These are phyloP conservation scores for Drosophila cardini DNA, from an alignment of 1,140 invertebrate species.

Conservation along the genomic window DNA sequence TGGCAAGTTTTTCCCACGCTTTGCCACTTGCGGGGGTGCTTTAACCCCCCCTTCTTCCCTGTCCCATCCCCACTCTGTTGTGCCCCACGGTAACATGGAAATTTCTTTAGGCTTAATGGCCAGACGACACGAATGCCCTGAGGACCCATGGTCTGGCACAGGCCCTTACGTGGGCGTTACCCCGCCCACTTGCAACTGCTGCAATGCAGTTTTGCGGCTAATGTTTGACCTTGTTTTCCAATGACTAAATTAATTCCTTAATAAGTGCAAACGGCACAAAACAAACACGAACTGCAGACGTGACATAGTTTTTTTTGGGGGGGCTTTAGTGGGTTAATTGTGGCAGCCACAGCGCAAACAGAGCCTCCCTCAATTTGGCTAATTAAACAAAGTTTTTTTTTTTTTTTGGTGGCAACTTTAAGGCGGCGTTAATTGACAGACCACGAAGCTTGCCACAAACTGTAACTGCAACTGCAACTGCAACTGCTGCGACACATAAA, in stretches of 20 bases:
- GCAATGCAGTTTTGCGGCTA: constrained; percentile 82
- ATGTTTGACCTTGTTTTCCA: constrained; percentile 83
- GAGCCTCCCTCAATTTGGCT: constrained; percentile 23
- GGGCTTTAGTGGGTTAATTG: constrained; percentile 37
- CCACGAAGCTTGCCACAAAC: constrained; percentile 64
- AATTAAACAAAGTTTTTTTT: constrained; percentile 73
- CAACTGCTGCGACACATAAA: constrained; percentile 68
- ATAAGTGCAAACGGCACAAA: constrained; percentile 61
- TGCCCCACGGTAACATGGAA: constrained; percentile 51
- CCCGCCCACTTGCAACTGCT: constrained; percentile 61
- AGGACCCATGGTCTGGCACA: constrained; percentile 18
- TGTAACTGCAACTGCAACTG: constrained; percentile 57
- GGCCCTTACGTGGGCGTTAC: background rate
- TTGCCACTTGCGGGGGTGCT: constrained; percentile 47
- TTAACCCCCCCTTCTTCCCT: constrained; percentile 28
- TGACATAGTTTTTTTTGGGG: constrained; percentile 63
- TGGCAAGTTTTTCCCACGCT: constrained; percentile 78
- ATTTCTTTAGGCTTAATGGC: constrained; percentile 77
- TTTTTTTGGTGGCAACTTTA: constrained; percentile 63
- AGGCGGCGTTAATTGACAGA: constrained; percentile 71
- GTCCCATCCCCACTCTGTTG: constrained; percentile 33
- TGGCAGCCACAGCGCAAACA: constrained; percentile 16
- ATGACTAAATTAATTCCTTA: constrained; percentile 84
- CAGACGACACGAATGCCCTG: constrained; percentile 62
- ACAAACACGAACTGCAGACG: constrained; percentile 73